A percentile compares a stretch with the other conserved stretches of the same genome.
phyloP scores from a whole-genome alignment of 2,888 invertebrate genomes.

The Synanthedon myopaeformis region DNA sequence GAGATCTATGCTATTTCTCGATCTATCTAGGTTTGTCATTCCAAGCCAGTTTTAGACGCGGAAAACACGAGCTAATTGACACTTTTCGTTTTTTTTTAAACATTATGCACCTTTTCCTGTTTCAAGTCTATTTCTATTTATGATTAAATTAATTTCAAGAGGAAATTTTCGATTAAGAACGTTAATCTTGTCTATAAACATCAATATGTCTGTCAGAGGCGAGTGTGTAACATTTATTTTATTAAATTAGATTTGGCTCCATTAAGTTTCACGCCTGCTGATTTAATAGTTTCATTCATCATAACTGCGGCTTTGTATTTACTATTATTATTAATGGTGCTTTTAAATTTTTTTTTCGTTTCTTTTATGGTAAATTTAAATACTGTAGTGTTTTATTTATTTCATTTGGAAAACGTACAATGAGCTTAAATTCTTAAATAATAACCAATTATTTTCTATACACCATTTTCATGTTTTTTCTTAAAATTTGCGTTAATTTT shows the following conservation, averaged over 20 bases:
- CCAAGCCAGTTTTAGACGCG: conserved; percentile 31
- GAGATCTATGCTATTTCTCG: conserved; percentile 17
- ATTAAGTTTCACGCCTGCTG: neutral
- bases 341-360: neutral
- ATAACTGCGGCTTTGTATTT: neutral
- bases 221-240: neutral
- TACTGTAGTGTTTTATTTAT: neutral
- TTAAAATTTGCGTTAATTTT: too few relatives aligned
- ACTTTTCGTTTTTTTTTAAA: conserved; percentile 40
- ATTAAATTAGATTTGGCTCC: neutral
- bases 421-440: too few relatives aligned
- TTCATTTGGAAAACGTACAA: neutral
- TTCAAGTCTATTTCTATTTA: neutral
- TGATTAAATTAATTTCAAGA: neutral
- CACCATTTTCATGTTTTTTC: too few relatives aligned
- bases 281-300: neutral
- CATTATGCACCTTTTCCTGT: neutral
- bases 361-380: neutral
- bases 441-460: too few relatives aligned
- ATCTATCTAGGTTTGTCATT: conserved; percentile 24
- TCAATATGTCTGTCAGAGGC: neutral
- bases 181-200: neutral
- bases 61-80: conserved; percentile 47
- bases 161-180: neutral
- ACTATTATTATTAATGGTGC: neutral